Conservation (phyloP, 2,113 vertebrate species). For the Platanista minor region DNA sequence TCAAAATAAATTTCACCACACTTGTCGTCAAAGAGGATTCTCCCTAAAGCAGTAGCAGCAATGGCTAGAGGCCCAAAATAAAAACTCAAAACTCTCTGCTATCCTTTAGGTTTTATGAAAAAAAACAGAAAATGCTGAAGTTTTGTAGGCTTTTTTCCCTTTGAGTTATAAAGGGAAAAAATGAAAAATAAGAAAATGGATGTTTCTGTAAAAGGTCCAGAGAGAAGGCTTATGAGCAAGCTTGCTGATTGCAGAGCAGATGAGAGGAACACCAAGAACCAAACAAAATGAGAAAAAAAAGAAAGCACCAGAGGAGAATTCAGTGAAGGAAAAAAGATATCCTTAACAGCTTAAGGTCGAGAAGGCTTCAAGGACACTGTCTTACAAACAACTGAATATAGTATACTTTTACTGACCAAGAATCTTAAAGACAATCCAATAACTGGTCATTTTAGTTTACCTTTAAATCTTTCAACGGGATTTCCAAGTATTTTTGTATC, state of each 20-base stretch:
- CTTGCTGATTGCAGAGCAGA: neutral
- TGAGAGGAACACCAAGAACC: neutral
- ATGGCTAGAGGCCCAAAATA: neutral
- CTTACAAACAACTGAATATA: neutral
- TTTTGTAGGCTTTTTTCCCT: neutral
- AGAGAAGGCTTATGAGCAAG: neutral
- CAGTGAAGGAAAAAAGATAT: neutral
- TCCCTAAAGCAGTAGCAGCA: neutral
- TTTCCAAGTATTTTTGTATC: slow-evolving; percentile 95
- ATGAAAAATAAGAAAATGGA: neutral
- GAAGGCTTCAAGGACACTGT: neutral
- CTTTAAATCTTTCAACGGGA: slow-evolving; percentile 97
- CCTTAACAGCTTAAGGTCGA: neutral
- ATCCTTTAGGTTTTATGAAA: neutral
- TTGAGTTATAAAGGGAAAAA: too few species aligned
- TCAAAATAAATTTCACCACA: neutral
- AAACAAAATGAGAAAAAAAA: neutral
- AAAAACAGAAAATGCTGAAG: neutral
- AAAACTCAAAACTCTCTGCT: neutral
- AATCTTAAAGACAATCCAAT: neutral
- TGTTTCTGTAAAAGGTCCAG: neutral
- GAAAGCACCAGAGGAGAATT: neutral
- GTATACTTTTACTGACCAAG: neutral
- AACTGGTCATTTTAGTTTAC: slow-evolving; percentile 74
- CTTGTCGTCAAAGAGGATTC: neutral